A percentile compares a stretch with the other conserved stretches of the same genome.
Conservation (phyloP, 2,888 invertebrate genomes). For the Ptychoptera albimana region DNA sequence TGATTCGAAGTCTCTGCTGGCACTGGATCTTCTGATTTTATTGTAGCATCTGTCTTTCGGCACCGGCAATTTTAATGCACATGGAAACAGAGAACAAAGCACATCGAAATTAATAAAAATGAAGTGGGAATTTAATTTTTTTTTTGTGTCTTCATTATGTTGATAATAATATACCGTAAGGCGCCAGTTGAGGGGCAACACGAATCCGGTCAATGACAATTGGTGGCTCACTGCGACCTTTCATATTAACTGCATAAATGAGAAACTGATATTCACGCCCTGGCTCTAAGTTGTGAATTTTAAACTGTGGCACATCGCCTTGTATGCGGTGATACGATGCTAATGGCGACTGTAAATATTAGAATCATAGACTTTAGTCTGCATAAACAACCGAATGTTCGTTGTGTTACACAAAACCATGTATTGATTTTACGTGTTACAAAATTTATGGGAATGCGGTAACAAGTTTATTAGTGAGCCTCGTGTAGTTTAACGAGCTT, state of each 20-base stretch:
- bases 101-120: not conserved
- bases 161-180: slow-evolving; percentile 24
- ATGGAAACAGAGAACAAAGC: not conserved
- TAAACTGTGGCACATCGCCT: slow-evolving; percentile 50
- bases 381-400: no score
- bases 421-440: no score
- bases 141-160: no score
- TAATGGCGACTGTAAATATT: slow-evolving; percentile 28
- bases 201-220: slow-evolving; percentile 43
- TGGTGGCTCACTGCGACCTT: slow-evolving; percentile 59
- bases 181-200: slow-evolving; percentile 30
- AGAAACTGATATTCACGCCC: slow-evolving; percentile 62
- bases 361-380: not conserved
- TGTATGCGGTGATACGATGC: slow-evolving; percentile 46
- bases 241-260: slow-evolving; percentile 68
- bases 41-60: slow-evolving; percentile 25
- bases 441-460: no score
- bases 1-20: slow-evolving; percentile 33
- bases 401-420: no score
- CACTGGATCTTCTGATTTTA: slow-evolving; percentile 31
- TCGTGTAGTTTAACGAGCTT: no score
- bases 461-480: no score
- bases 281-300: slow-evolving; percentile 55
- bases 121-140: no score
- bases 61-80: not conserved